Evolutionary conservation across 2,113 vertebrate genomes (phyloP).

Genomic region (Tragulus kanchil): DNA sequence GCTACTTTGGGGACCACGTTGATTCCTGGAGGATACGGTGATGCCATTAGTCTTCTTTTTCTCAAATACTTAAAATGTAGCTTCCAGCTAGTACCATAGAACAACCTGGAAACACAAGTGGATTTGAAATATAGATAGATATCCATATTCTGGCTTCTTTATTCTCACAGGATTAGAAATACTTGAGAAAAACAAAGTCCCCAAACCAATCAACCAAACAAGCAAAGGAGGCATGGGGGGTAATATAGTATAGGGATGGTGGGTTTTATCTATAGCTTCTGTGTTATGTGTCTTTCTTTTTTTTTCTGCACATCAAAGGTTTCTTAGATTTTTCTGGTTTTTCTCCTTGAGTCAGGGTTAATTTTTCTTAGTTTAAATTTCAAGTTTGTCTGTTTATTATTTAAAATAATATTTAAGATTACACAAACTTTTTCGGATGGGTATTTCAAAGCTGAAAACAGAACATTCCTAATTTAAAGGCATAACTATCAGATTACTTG

Average conservation of each 20-base stretch:
- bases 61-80: not conserved
- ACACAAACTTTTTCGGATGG: not conserved
- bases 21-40: not conserved
- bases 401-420: not conserved
- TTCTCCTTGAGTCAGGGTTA: not conserved
- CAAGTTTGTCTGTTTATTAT: slow-evolving; percentile 18
- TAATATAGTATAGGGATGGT: not conserved
- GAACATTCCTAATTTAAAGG: not conserved
- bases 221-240: too few species aligned
- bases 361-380: not conserved
- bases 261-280: not conserved
- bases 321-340: not conserved
- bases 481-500: not conserved
- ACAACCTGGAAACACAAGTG: not conserved
- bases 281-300: not conserved
- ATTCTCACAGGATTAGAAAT: not conserved
- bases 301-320: not conserved
- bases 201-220: not conserved
- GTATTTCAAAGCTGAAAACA: not conserved
- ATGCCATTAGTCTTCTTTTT: not conserved
- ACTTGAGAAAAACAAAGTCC: not conserved
- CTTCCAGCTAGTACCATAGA: not conserved
- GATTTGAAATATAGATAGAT: not conserved
- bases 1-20: not conserved
- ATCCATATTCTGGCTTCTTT: not conserved